Evolutionary conservation across 2,888 invertebrate genomes (phyloP).

Genomic region (Callyntrura sp.): DNA sequence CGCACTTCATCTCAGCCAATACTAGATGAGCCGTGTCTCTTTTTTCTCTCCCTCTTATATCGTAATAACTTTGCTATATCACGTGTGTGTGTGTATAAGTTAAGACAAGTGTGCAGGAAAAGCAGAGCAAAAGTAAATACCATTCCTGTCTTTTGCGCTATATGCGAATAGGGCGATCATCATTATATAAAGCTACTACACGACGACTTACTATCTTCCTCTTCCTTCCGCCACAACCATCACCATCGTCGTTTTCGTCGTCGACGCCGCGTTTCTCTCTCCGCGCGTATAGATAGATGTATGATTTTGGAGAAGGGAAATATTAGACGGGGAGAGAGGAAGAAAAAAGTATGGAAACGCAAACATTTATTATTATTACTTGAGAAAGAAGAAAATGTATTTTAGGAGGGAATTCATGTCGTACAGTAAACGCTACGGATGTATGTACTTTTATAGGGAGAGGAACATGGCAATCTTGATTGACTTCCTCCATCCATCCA

Average conservation of each 20-base stretch:
- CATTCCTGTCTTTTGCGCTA: conserved; percentile 53
- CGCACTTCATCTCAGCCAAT: conserved; percentile 78
- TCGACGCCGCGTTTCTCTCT: neutral
- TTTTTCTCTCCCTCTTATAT: neutral
- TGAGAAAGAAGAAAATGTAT: conserved; percentile 58
- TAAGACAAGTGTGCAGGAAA: conserved; percentile 26
- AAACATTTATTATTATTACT: conserved; percentile 76
- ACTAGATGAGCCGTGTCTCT: conserved; percentile 74
- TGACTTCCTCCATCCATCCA: conserved; percentile 77
- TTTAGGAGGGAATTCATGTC: neutral
- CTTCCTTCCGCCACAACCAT: conserved; percentile 28
- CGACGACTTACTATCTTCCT: conserved; percentile 63
- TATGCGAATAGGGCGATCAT: conserved; percentile 53
- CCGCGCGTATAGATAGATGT: neutral
- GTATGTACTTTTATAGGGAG: conserved; percentile 42
- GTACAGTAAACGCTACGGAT: neutral
- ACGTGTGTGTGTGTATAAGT: conserved; percentile 2
- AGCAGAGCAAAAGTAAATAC: conserved; percentile 53
- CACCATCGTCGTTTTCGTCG: conserved; percentile 8
- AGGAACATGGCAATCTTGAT: conserved; percentile 73
- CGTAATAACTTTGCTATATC: neutral
- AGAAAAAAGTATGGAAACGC: conserved; percentile 50
- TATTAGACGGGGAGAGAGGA: neutral
- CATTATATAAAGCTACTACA: conserved; percentile 63
- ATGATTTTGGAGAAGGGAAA: conserved; percentile 21